Percentiles rank a stretch among this genome's conserved stretches.
Conservation (phyloP, 2,888 invertebrate genomes). For the Brassicogethes aeneus region DNA sequence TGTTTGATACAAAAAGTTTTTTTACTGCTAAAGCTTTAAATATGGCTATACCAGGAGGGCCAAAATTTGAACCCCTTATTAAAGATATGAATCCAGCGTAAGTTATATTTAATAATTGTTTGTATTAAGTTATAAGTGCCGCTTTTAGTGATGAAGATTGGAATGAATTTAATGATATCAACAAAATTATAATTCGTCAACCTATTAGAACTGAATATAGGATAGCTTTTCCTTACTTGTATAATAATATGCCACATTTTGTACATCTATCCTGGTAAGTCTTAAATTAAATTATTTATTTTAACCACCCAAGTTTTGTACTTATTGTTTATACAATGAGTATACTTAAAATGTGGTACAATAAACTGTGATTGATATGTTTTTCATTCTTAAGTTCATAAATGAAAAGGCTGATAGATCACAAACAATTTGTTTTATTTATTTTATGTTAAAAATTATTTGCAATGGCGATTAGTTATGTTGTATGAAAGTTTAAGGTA, state of each 20-base stretch:
- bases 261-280: slow-evolving; percentile 96
- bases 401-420: slow-evolving; percentile 48
- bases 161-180: slow-evolving; percentile 99
- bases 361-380: slow-evolving; percentile 44
- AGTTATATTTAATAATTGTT: slow-evolving; percentile 28
- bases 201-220: slow-evolving; percentile 98
- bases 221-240: slow-evolving; percentile 98
- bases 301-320: slow-evolving; percentile 42
- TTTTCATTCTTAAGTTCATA: slow-evolving; percentile 41
- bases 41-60: slow-evolving; percentile 99
- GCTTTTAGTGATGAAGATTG: slow-evolving; percentile 97
- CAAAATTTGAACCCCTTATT: slow-evolving; percentile 98
- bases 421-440: slow-evolving; percentile 47
- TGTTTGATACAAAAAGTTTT: slow-evolving; percentile 98
- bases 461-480: no score
- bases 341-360: slow-evolving; percentile 54
- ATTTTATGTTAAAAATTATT: no score
- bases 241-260: slow-evolving; percentile 97
- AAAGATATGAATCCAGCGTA: slow-evolving; percentile 94
- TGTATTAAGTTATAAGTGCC: slow-evolving; percentile 26
- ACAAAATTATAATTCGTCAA: slow-evolving; percentile 98
- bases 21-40: slow-evolving; percentile 99
- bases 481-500: no score
- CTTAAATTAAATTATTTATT: slow-evolving; percentile 3
- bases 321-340: slow-evolving; percentile 22